These are phyloP conservation scores for Echinometra lucunter DNA, from an alignment of 53 echinoderm and acorn worm species.

Conservation along the genomic window DNA sequence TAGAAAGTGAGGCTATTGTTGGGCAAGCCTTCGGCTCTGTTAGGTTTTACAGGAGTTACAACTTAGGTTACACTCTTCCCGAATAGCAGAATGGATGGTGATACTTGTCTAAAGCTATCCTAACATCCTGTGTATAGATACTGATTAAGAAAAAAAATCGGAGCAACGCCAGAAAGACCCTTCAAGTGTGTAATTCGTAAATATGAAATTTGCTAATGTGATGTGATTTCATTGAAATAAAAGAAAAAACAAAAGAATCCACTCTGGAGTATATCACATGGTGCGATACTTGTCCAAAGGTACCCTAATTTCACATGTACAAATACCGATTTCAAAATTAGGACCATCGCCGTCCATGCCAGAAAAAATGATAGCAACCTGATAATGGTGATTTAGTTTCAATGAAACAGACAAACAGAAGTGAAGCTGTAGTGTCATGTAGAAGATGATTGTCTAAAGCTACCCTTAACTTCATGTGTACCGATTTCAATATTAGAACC, in stretches of 20 bases:
- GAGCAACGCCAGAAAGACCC: not conserved
- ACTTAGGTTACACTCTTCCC: slow-evolving; percentile 48
- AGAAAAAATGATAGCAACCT: no score
- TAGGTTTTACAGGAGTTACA: slow-evolving; percentile 58
- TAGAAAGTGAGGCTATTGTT: slow-evolving; percentile 39
- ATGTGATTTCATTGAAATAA: not conserved
- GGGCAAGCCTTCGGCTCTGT: slow-evolving; percentile 40
- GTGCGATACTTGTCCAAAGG: no score
- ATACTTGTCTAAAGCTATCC: slow-evolving; percentile 17
- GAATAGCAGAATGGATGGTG: not conserved
- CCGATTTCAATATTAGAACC: no score
- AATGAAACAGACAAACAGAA: not conserved
- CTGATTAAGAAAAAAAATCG: not conserved
- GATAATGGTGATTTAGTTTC: no score
- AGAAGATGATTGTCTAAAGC: no score
- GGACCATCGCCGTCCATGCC: no score
- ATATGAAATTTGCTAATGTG: not conserved
- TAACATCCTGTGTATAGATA: slow-evolving; percentile 9
- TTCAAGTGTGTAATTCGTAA: not conserved
- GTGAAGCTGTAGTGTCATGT: no score
- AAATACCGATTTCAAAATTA: no score
- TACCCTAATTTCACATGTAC: no score
- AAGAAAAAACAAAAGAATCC: not conserved
- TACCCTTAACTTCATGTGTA: no score
- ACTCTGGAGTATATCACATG: not conserved